phyloP scores from a whole-genome alignment of 2,113 vertebrate species.

The Phaethornis superciliosus region DNA sequence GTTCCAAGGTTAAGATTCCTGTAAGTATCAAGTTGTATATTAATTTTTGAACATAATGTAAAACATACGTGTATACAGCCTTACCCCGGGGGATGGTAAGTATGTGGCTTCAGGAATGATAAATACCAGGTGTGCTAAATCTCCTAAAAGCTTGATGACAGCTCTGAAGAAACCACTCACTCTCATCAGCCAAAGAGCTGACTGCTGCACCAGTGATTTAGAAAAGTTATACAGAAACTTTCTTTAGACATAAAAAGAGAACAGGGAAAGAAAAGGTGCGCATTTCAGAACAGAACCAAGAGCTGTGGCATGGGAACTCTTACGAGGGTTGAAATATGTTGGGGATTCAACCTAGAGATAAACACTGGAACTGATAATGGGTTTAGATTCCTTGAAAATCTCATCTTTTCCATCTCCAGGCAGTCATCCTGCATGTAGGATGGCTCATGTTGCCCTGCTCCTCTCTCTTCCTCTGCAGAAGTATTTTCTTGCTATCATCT shows the following conservation, averaged over 20 bases:
- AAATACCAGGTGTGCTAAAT: constrained; percentile 27
- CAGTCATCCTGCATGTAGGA: accelerated
- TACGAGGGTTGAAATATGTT: neutral
- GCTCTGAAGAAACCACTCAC: neutral
- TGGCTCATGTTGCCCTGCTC: accelerated
- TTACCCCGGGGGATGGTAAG: neutral
- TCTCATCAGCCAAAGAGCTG: neutral
- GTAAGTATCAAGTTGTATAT: neutral
- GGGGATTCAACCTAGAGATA: neutral
- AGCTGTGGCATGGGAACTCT: neutral
- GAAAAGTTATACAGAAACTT: neutral
- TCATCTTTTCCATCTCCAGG: neutral
- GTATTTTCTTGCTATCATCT: neutral
- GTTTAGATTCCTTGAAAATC: neutral
- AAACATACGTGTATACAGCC: neutral
- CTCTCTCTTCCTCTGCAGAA: neutral
- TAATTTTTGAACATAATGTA: constrained; percentile 3
- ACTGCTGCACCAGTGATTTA: neutral
- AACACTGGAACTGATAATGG: neutral
- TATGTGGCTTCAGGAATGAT: neutral
- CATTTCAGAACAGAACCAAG: neutral
- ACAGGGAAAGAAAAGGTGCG: neutral
- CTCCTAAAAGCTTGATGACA: constrained; percentile 14
- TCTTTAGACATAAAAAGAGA: neutral
- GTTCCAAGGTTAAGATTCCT: neutral